phyloP scores from a whole-genome alignment of 2,113 vertebrate genomes.

The Aspidoscelis tigris region DNA sequence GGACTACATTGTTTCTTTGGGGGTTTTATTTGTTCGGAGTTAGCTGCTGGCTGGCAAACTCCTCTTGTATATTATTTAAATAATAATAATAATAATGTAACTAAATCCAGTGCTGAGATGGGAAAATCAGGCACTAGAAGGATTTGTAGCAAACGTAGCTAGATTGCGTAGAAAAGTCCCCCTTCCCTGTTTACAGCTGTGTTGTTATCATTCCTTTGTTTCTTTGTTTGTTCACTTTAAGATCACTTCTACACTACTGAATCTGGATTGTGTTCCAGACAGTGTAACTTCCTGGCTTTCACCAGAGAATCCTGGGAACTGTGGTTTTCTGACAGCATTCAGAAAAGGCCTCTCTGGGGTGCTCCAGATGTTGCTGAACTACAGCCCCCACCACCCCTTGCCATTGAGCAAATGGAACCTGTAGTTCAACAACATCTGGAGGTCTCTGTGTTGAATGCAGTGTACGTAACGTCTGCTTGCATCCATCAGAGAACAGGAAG shows the following conservation, averaged over 20 bases:
- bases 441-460: too few species aligned
- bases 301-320: neutral
- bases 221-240: neutral
- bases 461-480: neutral
- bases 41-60: slow-evolving; percentile 92
- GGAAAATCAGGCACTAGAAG: slow-evolving; percentile 62
- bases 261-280: neutral
- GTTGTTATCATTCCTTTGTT: neutral
- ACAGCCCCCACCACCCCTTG: neutral
- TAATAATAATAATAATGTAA: slow-evolving; percentile 52
- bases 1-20: slow-evolving; percentile 6
- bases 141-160: slow-evolving; percentile 49
- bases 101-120: slow-evolving; percentile 68
- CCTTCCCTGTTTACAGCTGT: slow-evolving; percentile 43
- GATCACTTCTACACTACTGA: neutral
- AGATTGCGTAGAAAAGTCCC: slow-evolving; percentile 36
- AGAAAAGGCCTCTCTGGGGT: too few species aligned
- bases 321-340: neutral
- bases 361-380: neutral
- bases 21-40: slow-evolving; percentile 70
- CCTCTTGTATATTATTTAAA: slow-evolving; percentile 71
- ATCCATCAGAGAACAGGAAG: too few species aligned
- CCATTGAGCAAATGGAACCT: neutral
- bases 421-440: neutral
- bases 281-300: neutral